phyloP scores from a whole-genome alignment of 2,888 invertebrate genomes.

The Conistra vaccinii region DNA sequence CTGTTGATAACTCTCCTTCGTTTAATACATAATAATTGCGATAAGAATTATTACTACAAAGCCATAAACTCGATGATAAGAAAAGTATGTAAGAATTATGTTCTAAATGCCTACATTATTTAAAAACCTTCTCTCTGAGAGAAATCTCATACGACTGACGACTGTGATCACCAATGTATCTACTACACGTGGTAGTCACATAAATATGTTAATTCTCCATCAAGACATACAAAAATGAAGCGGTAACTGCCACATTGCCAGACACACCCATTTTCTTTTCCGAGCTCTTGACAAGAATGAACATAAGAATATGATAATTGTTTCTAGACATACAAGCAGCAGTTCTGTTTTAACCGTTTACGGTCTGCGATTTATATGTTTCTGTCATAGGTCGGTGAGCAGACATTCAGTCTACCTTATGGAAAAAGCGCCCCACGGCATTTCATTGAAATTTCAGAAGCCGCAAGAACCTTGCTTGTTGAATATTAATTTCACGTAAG shows the following conservation, averaged over 20 bases:
- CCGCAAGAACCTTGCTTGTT: neutral
- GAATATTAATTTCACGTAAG: neutral
- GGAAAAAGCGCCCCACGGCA: neutral
- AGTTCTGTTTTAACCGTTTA: neutral
- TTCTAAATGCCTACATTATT: neutral
- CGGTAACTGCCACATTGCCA: neutral
- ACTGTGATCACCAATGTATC: neutral
- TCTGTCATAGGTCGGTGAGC: too few species aligned
- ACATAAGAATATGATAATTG: neutral
- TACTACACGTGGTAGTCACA: neutral
- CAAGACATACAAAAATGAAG: neutral
- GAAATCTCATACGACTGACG: neutral
- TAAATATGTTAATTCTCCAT: neutral
- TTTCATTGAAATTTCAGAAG: neutral
- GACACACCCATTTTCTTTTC: neutral
- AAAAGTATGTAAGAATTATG: neutral
- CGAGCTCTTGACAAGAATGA: neutral
- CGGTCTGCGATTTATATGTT: neutral
- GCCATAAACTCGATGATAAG: conserved; percentile 21
- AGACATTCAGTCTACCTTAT: too few species aligned
- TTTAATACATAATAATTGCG: conserved; percentile 17
- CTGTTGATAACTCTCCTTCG: conserved; percentile 38
- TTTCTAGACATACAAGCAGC: neutral
- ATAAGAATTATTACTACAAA: conserved; percentile 28
- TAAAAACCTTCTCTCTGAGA: neutral